These are phyloP conservation scores for Clarias platycephalus DNA, from an alignment of 2,797 vertebrate species.

Conservation along the genomic window DNA sequence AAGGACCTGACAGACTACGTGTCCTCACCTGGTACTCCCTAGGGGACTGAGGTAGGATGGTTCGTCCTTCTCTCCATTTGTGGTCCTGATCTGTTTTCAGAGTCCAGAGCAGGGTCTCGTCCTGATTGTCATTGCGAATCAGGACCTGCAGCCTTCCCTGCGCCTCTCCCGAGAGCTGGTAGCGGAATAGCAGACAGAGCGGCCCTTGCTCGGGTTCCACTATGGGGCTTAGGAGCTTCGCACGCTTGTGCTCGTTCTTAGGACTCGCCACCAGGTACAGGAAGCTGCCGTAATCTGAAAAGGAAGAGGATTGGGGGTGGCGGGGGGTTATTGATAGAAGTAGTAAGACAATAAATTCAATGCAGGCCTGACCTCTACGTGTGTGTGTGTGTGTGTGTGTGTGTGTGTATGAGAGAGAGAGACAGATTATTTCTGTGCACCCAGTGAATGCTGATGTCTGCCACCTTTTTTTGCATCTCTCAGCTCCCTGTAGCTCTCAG, in stretches of 20 bases:
- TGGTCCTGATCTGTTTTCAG: constrained; percentile 86
- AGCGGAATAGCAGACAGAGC: constrained; percentile 88
- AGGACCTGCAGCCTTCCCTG: constrained; percentile 84
- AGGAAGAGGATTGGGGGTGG: constrained; percentile 7
- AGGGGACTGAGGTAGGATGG: constrained; percentile 90
- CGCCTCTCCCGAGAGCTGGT: constrained; percentile 83
- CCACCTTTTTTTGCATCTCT: constrained; percentile 21
- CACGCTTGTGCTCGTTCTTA: constrained; percentile 80
- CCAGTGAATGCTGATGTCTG: constrained; percentile 12
- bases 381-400: not conserved
- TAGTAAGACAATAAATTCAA: not conserved
- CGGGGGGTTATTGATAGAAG: not conserved
- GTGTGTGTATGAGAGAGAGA: not conserved
- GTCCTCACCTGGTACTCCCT: constrained; percentile 85
- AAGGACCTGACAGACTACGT: constrained; percentile 4
- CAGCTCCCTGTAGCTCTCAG: constrained; percentile 20
- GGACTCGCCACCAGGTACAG: constrained; percentile 78
- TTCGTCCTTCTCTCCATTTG: constrained; percentile 90
- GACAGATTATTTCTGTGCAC: constrained; percentile 25
- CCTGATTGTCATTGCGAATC: constrained; percentile 81
- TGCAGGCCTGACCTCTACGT: not conserved
- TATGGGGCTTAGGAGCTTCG: constrained; percentile 83
- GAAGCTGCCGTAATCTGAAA: constrained; percentile 72
- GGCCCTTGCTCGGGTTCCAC: constrained; percentile 82
- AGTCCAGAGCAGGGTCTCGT: constrained; percentile 87